Percentiles rank a stretch among this genome's conserved stretches.
phyloP scores from a whole-genome alignment of 2,888 invertebrate species.

The Macaria notata region DNA sequence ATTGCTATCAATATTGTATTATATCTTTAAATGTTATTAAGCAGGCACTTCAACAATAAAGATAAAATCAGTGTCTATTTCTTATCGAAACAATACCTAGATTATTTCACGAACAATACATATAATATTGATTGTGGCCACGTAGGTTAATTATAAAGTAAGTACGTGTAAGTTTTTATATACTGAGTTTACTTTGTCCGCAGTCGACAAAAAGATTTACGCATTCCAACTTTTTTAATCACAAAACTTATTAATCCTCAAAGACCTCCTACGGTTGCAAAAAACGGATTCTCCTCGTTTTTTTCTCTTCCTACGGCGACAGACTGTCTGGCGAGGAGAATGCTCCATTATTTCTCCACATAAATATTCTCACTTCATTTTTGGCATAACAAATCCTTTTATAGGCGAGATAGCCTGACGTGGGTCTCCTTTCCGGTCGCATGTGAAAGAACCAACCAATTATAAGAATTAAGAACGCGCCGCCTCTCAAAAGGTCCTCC shows the following conservation, averaged over 20 bases:
- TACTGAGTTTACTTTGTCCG: not conserved
- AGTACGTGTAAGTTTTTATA: no score
- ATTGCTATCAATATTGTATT: conserved; percentile 72
- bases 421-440: conserved; percentile 75
- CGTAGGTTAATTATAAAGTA: no score
- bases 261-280: conserved; percentile 44
- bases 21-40: conserved; percentile 71
- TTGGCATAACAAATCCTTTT: conserved; percentile 72
- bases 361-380: conserved; percentile 61
- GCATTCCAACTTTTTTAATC: conserved; percentile 17
- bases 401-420: conserved; percentile 62
- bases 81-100: conserved; percentile 46
- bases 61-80: conserved; percentile 64
- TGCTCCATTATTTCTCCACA: conserved; percentile 49
- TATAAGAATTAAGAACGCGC: conserved; percentile 66
- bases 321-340: conserved; percentile 62
- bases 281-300: conserved; percentile 34
- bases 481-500: conserved; percentile 57
- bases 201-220: not conserved
- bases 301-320: conserved; percentile 56
- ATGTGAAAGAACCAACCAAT: conserved; percentile 69
- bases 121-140: conserved; percentile 5
- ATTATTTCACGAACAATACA: conserved; percentile 43
- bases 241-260: conserved; percentile 24
- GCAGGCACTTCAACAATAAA: conserved; percentile 61